Evolutionary conservation across 2,888 invertebrate species (phyloP).

Genomic region (Adela reaumurella): DNA sequence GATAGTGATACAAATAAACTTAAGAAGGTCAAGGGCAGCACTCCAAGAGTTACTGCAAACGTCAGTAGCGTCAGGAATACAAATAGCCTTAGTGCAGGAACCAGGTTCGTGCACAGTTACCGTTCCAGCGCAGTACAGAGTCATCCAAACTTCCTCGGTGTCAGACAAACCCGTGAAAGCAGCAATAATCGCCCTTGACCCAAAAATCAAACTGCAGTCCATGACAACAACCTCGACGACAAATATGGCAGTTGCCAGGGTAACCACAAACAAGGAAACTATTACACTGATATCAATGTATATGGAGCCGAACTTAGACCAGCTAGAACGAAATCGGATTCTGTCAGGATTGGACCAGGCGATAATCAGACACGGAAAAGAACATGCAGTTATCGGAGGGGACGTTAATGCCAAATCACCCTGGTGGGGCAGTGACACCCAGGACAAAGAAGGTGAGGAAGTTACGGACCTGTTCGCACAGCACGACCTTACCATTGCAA

Average conservation of each 20-base stretch:
- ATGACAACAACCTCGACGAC: conserved; percentile 14
- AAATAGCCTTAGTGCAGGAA: conserved; percentile 15
- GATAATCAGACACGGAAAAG: too few relatives aligned
- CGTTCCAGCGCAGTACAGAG: too few relatives aligned
- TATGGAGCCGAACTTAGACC: neutral
- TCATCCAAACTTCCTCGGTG: conserved; percentile 14
- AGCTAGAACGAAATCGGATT: too few relatives aligned
- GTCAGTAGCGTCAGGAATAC: too few relatives aligned
- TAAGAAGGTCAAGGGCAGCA: too few relatives aligned
- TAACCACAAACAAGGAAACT: conserved; percentile 1
- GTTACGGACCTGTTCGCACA: conserved; percentile 10
- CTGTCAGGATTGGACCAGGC: too few relatives aligned
- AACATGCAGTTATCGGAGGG: too few relatives aligned
- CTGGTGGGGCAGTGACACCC: conserved; percentile 8
- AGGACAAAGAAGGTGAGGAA: conserved; percentile 10
- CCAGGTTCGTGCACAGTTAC: conserved; percentile 11
- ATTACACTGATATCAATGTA: conserved; percentile 1
- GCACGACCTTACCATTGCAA: conserved; percentile 11
- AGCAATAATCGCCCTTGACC: conserved; percentile 13
- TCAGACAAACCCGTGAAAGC: conserved; percentile 14
- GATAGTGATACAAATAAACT: too few relatives aligned
- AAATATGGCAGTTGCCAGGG: conserved; percentile 5
- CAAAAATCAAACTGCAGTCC: conserved; percentile 8
- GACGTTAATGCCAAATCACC: neutral
- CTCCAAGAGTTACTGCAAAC: too few relatives aligned